phyloP scores from a whole-genome alignment of 2,888 invertebrate genomes.

The Acanthococcus lagerstroemiae region DNA sequence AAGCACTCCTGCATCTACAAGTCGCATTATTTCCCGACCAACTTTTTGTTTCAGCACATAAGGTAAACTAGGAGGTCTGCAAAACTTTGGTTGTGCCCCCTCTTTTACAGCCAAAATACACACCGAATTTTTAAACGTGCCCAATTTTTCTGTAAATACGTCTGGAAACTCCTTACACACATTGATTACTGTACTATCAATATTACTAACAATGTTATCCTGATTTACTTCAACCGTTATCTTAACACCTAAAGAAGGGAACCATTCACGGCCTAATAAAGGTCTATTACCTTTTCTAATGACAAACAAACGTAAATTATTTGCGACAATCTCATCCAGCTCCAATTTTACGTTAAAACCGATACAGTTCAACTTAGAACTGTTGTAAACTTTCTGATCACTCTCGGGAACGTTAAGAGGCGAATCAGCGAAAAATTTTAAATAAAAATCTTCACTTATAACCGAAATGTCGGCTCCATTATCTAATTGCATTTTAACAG shows the following conservation, averaged over 20 bases:
- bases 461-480: conserved; percentile 9
- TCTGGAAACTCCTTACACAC: not conserved
- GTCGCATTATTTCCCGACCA: not conserved
- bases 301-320: not conserved
- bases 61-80: not conserved
- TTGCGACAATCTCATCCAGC: not conserved
- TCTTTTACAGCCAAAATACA: conserved; percentile 1
- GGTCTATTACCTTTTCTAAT: conserved; percentile 12
- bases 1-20: not conserved
- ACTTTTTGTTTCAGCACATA: conserved; percentile 5
- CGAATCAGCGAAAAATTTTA: conserved; percentile 1
- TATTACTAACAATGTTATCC: too few relatives aligned
- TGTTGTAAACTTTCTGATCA: not conserved
- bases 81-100: conserved; percentile 4
- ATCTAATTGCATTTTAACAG: conserved; percentile 6
- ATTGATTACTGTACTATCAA: not conserved
- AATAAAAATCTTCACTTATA: not conserved
- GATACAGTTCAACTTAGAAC: not conserved
- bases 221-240: not conserved
- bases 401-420: not conserved
- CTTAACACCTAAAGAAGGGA: conserved; percentile 1
- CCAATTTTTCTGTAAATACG: conserved; percentile 11
- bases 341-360: not conserved
- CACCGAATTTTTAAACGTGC: conserved; percentile 3
- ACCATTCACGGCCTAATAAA: conserved; percentile 16